Evolutionary conservation across 2,113 vertebrate species (phyloP).

Genomic region (Mesembrinibis cayennensis): DNA sequence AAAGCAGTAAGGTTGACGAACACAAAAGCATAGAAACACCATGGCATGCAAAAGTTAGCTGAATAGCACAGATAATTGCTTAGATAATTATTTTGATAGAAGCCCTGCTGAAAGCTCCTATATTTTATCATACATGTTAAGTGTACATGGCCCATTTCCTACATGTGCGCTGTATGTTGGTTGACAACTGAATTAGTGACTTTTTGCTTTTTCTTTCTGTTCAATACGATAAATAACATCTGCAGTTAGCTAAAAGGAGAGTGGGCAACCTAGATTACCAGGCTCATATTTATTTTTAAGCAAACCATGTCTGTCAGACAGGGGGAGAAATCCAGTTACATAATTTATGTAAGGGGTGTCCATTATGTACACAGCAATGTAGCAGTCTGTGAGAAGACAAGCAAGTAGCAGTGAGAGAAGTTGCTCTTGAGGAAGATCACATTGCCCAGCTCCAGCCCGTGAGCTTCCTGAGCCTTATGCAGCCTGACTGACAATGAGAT

Average conservation of each 20-base stretch:
- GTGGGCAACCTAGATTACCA: conserved; percentile 6
- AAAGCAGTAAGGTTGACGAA: conserved; percentile 42
- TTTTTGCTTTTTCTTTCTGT: conserved; percentile 34
- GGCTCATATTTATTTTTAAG: not conserved
- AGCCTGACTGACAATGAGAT: conserved; percentile 69
- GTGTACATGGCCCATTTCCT: conserved; percentile 32
- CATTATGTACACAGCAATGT: not conserved
- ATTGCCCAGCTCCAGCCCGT: conserved; percentile 19
- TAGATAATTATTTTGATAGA: conserved; percentile 71
- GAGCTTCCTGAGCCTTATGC: conserved; percentile 52
- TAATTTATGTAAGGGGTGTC: conserved; percentile 9
- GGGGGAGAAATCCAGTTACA: conserved; percentile 2
- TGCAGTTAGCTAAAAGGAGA: conserved; percentile 7
- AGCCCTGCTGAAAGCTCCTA: conserved; percentile 48
- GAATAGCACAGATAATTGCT: conserved; percentile 67
- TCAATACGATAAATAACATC: not conserved
- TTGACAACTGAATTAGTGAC: not conserved
- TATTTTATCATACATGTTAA: conserved; percentile 16
- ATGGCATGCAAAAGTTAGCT: conserved; percentile 54
- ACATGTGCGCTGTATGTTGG: not conserved
- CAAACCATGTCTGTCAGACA: not conserved
- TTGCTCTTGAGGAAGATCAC: conserved; percentile 57
- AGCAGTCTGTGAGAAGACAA: conserved; percentile 3
- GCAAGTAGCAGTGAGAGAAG: conserved; percentile 54
- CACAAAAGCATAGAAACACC: conserved; percentile 67